Evolutionary conservation across 2,113 vertebrate genomes (phyloP).

Genomic region (Rhinoderma darwinii): DNA sequence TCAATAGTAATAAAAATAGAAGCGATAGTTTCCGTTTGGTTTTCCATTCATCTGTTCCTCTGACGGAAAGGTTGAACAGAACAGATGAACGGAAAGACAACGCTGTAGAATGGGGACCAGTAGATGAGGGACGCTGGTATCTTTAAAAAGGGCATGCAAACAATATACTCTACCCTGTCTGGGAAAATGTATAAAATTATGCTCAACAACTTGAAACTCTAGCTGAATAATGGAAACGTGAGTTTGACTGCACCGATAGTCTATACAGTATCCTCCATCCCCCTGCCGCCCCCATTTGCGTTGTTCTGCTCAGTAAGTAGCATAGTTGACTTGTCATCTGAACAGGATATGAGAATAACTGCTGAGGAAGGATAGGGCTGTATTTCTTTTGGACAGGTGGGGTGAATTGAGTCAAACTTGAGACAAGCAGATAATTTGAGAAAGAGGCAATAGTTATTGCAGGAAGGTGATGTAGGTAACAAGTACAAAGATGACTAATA

Average conservation of each 20-base stretch:
- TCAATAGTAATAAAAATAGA: no score
- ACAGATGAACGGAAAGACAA: background rate
- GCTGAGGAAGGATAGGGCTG: constrained; percentile 20
- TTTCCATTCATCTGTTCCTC: no score
- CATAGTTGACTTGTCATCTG: constrained; percentile 22
- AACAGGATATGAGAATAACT: constrained; percentile 55
- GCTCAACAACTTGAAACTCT: background rate
- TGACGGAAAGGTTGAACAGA: no score
- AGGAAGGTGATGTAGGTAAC: constrained; percentile 43
- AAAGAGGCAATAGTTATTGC: constrained; percentile 5
- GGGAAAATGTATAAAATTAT: background rate
- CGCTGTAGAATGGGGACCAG: background rate
- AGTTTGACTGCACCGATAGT: background rate
- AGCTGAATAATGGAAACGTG: background rate
- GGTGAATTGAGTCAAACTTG: constrained; percentile 51
- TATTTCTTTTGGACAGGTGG: constrained; percentile 34
- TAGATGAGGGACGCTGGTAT: background rate
- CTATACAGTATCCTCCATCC: background rate
- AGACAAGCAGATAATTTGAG: constrained; percentile 14
- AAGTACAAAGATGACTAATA: constrained; percentile 49
- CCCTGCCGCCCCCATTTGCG: background rate
- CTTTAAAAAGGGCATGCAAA: background rate
- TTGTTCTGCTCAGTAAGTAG: background rate
- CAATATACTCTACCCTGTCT: background rate
- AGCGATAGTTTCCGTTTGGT: no score